These are phyloP conservation scores for Lordiphosa fenestrarum DNA, from an alignment of 2,888 invertebrate genomes.

Conservation along the genomic window DNA sequence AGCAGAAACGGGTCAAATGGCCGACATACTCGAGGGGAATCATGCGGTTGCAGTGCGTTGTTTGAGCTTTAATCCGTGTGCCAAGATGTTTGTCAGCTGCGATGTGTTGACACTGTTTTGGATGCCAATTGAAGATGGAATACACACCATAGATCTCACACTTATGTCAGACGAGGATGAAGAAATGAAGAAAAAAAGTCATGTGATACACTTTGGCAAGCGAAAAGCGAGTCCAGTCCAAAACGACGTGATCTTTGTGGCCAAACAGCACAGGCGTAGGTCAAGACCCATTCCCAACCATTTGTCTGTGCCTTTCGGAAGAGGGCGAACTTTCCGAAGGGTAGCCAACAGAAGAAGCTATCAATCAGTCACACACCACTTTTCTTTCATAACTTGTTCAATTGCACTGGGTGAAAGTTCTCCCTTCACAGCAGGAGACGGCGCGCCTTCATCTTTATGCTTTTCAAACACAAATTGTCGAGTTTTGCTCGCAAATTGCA, in stretches of 20 bases:
- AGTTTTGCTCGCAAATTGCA: conserved; percentile 65
- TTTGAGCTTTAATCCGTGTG: conserved; percentile 43
- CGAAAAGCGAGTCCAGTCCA: too few relatives aligned
- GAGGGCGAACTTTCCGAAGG: conserved; percentile 45
- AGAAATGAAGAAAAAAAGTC: too few relatives aligned
- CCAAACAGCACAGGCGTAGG: neutral
- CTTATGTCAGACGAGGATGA: too few relatives aligned
- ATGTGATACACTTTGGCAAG: too few relatives aligned
- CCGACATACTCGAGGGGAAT: conserved; percentile 24
- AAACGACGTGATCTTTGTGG: neutral
- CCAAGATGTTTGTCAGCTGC: conserved; percentile 45
- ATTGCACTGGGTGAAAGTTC: conserved; percentile 40
- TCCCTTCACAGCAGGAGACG: conserved; percentile 20
- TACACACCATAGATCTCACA: neutral
- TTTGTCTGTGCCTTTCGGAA: conserved; percentile 15
- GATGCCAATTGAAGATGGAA: conserved; percentile 17
- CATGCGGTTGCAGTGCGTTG: conserved; percentile 30
- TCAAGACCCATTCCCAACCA: neutral
- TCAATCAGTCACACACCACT: conserved; percentile 26
- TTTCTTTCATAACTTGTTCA: conserved; percentile 22
- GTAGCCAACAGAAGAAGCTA: conserved; percentile 6
- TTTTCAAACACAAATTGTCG: conserved; percentile 59
- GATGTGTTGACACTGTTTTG: conserved; percentile 38
- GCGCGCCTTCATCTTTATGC: conserved; percentile 36
- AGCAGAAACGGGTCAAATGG: conserved; percentile 22